Conservation (phyloP, 2,797 vertebrate genomes). For the Dromococcyx pavoninus region DNA sequence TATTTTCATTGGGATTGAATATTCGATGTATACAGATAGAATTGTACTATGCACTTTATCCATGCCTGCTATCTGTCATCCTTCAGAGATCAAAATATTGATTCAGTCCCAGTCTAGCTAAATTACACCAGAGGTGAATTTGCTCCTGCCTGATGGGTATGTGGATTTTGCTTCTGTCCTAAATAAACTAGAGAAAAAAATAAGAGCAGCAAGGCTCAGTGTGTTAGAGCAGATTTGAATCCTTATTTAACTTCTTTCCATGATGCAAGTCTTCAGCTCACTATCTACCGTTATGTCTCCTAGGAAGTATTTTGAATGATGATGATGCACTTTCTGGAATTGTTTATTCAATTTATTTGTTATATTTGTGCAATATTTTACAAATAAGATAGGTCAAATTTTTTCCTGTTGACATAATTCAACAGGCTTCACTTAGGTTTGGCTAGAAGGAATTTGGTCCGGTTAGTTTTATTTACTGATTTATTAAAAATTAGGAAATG, state of each 20-base stretch:
- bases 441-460: not conserved
- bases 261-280: not conserved
- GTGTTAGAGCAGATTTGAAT: conserved; percentile 3
- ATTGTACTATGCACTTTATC: not conserved
- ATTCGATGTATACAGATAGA: not conserved
- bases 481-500: not conserved
- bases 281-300: not conserved
- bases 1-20: not conserved
- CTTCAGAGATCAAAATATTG: not conserved
- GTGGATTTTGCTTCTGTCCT: not conserved
- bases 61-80: not conserved
- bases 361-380: not conserved
- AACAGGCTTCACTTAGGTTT: not conserved
- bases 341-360: conserved; percentile 27
- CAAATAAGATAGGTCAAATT: conserved; percentile 1
- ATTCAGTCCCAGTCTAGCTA: not conserved
- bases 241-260: conserved; percentile 16
- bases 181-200: not conserved
- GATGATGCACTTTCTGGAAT: not conserved
- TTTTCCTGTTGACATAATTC: conserved; percentile 37
- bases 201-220: not conserved
- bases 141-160: not conserved
- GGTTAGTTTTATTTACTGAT: conserved; percentile 7
- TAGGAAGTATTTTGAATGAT: not conserved
- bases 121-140: not conserved